Conservation (phyloP, 2,888 invertebrate species). For the Sceliomorpha sp. region DNA sequence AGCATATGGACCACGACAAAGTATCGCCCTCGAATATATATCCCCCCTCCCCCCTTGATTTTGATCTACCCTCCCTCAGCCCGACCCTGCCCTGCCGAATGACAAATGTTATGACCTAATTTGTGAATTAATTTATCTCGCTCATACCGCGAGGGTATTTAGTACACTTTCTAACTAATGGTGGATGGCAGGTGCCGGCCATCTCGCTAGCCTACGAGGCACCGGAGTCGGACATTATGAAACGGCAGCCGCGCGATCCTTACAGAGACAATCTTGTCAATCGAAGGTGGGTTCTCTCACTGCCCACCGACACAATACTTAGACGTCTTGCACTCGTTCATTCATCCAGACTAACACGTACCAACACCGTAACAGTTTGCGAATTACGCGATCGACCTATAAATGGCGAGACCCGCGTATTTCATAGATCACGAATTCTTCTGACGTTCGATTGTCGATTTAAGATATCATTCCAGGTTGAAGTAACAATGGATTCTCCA, state of each 20-base stretch:
- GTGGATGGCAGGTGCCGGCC: constrained; percentile 91
- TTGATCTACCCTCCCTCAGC: constrained; percentile 33
- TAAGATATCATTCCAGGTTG: too few species aligned
- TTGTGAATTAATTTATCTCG: constrained; percentile 29
- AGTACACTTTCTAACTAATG: constrained; percentile 71
- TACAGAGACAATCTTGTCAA: constrained; percentile 99
- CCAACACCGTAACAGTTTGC: constrained; percentile 35
- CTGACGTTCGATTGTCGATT: too few species aligned
- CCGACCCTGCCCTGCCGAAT: not conserved
- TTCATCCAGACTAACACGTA: constrained; percentile 32
- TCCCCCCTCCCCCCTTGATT: constrained; percentile 36
- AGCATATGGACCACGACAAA: constrained; percentile 49
- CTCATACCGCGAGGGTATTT: constrained; percentile 59
- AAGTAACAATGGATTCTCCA: too few species aligned
- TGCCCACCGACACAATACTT: constrained; percentile 73
- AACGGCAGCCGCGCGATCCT: constrained; percentile 98
- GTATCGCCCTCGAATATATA: constrained; percentile 36
- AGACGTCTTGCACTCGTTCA: constrained; percentile 53
- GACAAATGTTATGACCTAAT: constrained; percentile 34
- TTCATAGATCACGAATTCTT: too few species aligned
- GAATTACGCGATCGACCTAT: too few species aligned
- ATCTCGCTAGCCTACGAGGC: constrained; percentile 99
- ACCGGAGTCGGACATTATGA: constrained; percentile 99
- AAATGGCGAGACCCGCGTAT: too few species aligned
- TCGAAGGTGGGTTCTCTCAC: constrained; percentile 91